These are phyloP conservation scores for Caloenas nicobarica DNA, from an alignment of 2,113 vertebrate genomes.

Conservation along the genomic window DNA sequence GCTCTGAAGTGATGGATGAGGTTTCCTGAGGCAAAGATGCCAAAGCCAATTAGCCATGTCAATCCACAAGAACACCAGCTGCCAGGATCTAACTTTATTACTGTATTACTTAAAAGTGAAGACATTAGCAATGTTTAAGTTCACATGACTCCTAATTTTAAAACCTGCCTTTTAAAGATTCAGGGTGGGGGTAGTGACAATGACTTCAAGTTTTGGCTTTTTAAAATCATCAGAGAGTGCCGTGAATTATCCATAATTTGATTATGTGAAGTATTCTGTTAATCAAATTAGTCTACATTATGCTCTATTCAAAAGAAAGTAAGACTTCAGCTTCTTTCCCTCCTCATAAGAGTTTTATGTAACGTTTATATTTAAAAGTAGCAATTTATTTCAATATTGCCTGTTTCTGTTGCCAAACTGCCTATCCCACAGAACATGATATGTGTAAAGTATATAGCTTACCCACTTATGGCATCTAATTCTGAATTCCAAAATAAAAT, in stretches of 20 bases:
- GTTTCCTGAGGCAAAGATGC: conserved; percentile 72
- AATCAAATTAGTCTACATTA: conserved; percentile 62
- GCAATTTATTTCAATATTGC: conserved; percentile 51
- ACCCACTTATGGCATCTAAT: conserved; percentile 42
- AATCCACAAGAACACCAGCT: conserved; percentile 69
- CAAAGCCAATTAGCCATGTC: conserved; percentile 77
- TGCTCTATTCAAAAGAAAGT: conserved; percentile 40
- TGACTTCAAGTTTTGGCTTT: conserved; percentile 55
- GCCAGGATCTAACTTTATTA: conserved; percentile 63
- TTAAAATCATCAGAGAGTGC: conserved; percentile 26
- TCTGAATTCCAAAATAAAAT: conserved; percentile 50
- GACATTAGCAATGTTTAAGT: conserved; percentile 58
- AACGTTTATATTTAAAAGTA: conserved; percentile 58
- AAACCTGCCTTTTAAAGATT: conserved; percentile 53
- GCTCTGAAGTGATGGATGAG: conserved; percentile 65
- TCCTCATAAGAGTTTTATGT: conserved; percentile 20
- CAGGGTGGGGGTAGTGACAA: conserved; percentile 24
- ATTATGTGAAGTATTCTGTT: conserved; percentile 53
- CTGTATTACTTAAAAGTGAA: conserved; percentile 70
- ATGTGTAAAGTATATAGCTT: conserved; percentile 57
- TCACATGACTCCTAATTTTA: conserved; percentile 64
- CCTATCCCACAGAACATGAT: conserved; percentile 65
- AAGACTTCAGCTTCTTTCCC: conserved; percentile 12
- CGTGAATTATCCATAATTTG: conserved; percentile 53
- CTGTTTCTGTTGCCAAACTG: conserved; percentile 46